phyloP scores from a whole-genome alignment of 2,113 vertebrate genomes.

The Empidonax alnorum region DNA sequence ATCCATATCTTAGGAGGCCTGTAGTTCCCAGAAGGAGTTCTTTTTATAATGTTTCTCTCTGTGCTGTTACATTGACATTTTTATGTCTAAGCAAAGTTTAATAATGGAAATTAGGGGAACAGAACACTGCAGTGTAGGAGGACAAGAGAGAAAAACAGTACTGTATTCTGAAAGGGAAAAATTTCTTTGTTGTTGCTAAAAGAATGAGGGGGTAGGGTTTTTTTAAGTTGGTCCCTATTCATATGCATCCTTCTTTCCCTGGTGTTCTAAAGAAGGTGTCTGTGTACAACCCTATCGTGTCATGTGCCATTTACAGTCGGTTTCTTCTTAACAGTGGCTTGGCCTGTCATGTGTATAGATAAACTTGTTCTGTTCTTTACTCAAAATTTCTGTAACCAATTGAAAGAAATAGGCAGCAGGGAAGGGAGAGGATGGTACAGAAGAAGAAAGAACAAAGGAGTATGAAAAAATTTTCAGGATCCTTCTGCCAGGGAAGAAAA shows the following conservation, averaged over 20 bases:
- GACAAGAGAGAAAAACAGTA: not conserved
- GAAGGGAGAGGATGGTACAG: no score
- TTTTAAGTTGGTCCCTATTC: not conserved
- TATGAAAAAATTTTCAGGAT: not conserved
- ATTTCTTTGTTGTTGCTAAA: not conserved
- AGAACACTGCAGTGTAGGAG: not conserved
- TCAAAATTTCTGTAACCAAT: not conserved
- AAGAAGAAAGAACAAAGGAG: not conserved
- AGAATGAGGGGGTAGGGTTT: not conserved
- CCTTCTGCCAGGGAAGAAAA: not conserved
- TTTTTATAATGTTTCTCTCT: not conserved
- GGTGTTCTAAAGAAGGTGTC: not conserved
- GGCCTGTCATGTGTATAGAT: not conserved
- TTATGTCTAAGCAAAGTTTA: conserved; percentile 1
- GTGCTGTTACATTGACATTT: not conserved
- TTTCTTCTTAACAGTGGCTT: not conserved
- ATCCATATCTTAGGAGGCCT: not conserved
- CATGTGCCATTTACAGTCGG: not conserved
- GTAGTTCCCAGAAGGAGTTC: not conserved
- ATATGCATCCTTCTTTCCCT: not conserved
- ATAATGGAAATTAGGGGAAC: conserved; percentile 21
- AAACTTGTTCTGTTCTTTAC: not conserved
- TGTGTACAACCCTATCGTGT: not conserved
- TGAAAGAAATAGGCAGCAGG: not conserved
- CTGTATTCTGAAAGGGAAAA: not conserved